Evolutionary conservation across 1,140 invertebrate species (phyloP), one percentile per base, ranked within the genome.

Genomic region (Orchestia grillus): DNA sequence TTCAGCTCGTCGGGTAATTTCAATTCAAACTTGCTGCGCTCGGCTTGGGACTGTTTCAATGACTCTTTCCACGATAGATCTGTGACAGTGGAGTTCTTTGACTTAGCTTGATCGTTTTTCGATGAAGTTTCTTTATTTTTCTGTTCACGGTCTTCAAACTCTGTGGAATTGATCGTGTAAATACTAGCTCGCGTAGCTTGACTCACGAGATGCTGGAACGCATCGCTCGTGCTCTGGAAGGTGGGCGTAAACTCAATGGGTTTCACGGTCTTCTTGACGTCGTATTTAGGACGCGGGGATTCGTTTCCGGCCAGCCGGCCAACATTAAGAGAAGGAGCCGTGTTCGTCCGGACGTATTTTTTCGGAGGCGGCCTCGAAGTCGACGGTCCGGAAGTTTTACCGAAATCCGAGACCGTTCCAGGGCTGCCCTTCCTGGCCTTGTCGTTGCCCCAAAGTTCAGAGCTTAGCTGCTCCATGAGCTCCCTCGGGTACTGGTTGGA

Each of bases 131-230:
- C 41, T 90, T 42, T 90, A 15, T 0, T 23, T 40, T 94, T 94
- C 47, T 40, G 92, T 6, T 47, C 43, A 44, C 6, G 44, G 11
- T 94, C 44, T 6, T 94, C 92, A 45, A 45, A 40, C 45, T 45
- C 43, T 4, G 92, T 45, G 4, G 36, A 40, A 40, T 94, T 40
- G 15, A 94, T 94, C 11, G 92, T 94, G 40, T 94, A 94, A 45
- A 94, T 94, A 40, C 92, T 94, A 44, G 92, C 92, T 45, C 92
- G 45, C 11, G 92, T 94, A 28, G 92, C 92, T n/a, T 94, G 92
- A 94, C 92, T 94, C 23, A 94, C 92, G 6, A 94, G 92, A 40
- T 94, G 92, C 44, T 94, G 44, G 44, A 94, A 94, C 4, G 92
- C 92, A 45, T 94, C 92, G 36, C 92, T 94, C 16, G 92, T 94